These are phyloP conservation scores for Teleiodes luculella DNA, from an alignment of 2,888 invertebrate species.

Conservation along the genomic window DNA sequence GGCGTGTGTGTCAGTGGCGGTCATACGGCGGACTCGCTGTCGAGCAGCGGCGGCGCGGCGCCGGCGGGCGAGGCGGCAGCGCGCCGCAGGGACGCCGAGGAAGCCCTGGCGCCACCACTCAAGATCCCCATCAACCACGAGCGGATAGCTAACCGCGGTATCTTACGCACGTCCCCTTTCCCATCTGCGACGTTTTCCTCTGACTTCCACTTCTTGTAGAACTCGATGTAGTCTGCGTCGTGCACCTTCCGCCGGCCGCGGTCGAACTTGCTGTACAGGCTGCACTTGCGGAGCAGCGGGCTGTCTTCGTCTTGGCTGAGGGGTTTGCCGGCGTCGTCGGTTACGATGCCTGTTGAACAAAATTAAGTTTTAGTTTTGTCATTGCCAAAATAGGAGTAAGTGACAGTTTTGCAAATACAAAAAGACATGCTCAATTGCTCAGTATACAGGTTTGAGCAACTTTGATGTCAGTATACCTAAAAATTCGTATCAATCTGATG, in stretches of 20 bases:
- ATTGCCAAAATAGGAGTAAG: too few species aligned
- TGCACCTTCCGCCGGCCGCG: conserved; percentile 59
- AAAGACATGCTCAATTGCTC: too few species aligned
- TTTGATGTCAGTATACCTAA: too few species aligned
- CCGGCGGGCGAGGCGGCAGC: conserved; percentile 37
- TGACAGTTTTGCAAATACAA: too few species aligned
- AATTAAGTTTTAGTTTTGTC: background rate
- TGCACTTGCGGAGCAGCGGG: conserved; percentile 69
- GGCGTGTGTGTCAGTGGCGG: background rate
- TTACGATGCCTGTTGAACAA: conserved; percentile 41
- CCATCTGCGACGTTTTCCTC: conserved; percentile 82
- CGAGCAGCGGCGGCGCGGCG: conserved; percentile 69
- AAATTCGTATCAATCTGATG: too few species aligned
- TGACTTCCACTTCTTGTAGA: conserved; percentile 87
- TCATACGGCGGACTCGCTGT: conserved; percentile 72
- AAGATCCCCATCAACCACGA: conserved; percentile 87
- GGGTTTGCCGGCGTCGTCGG: conserved; percentile 35
- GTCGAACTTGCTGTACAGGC: conserved; percentile 58
- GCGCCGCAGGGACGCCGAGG: conserved; percentile 69
- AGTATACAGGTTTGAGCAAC: too few species aligned
- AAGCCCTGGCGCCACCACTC: conserved; percentile 83
- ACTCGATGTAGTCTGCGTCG: conserved; percentile 68
- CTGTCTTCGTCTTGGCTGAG: conserved; percentile 48
- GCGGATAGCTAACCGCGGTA: conserved; percentile 82
- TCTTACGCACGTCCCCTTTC: conserved; percentile 71